Conservation (phyloP, 1,140 invertebrate species). For the Pristionchus pacificus region DNA sequence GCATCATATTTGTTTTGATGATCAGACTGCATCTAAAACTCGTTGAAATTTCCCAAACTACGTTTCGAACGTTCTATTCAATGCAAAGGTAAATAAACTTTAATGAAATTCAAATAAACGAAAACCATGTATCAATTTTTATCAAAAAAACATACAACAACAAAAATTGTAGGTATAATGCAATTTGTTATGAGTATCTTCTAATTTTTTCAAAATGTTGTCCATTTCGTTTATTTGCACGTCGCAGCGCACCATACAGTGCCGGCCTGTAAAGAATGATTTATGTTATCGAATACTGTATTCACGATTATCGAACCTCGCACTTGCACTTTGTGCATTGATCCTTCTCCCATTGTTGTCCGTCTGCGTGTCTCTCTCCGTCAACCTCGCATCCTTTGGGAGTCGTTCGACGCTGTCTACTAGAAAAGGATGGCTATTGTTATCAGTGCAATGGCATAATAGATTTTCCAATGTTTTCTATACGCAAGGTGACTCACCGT, state of each 20-base stretch:
- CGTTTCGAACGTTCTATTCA: no score
- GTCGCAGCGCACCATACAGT: neutral
- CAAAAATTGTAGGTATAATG: no score
- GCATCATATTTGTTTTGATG: no score
- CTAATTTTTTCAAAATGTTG: no score
- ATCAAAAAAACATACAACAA: no score
- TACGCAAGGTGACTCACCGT: slow-evolving; percentile 9
- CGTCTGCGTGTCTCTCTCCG: slow-evolving; percentile 20
- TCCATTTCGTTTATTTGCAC: no score
- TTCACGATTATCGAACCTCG: slow-evolving; percentile 12
- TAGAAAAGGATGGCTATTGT: slow-evolving; percentile 12
- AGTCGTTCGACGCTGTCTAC: slow-evolving; percentile 34
- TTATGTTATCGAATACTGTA: neutral
- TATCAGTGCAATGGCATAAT: neutral
- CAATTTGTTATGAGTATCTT: no score
- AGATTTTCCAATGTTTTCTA: neutral
- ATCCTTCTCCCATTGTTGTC: slow-evolving; percentile 20
- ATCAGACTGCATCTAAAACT: no score
- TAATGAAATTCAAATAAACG: no score
- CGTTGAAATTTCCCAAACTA: no score
- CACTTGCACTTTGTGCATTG: slow-evolving; percentile 37
- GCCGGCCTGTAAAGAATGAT: neutral
- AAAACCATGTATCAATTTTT: no score
- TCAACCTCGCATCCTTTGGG: slow-evolving; percentile 1
- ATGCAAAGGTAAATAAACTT: no score